Base-by-base conservation (phyloP, 2,797 vertebrate species). In the Euphonia xanthogaster region DNA sequence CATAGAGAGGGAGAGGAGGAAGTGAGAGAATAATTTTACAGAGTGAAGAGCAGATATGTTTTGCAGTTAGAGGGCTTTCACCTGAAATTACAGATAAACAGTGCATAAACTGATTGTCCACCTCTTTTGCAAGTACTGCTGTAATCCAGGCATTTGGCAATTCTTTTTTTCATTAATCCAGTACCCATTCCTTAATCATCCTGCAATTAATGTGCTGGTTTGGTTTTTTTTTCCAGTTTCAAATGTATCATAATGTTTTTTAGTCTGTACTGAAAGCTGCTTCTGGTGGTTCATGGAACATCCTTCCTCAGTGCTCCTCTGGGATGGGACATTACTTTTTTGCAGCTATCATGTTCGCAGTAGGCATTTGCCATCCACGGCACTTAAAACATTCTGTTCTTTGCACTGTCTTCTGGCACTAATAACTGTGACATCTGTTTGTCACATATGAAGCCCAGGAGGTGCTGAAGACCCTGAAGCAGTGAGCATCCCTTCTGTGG, bases 381-480 rank as follows among this genome's bases (percentile, higher is more conserved):
- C 50, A 14, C 62, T 62, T 82, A 25, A 93, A 58, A 53, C 3
- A 7, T 80, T 94, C 61, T 68, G 71, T 85, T 91, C 81, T 77
- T 80, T 77, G 53, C 53, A 31, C 40, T 0, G 0, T 71, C 65
- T 92, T 80, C 73, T 95, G 92, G 76, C 95, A 65, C 33, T 18
- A 33, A 31, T 63, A 75, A 54, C 70, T 58, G 73, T 81, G 95
- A 44, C 94, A 94, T 92, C 86, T 96, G 88, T 35, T 90, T 86
- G 73, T 80, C 53, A 76, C 67, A 61, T 78, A 40, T 20, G 86
- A 94, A 71, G 51, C 54, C 50, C 73, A 72, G 83, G 66, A 81
- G 68, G 62, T 93, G 83, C 73, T 75, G 86, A 39, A 66, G 86
- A 84, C 58, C 42, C 50, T 1, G 7, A 77, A 68, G 24, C 72